Evolutionary conservation across 2,797 vertebrate species (phyloP), one percentile per base, ranked within the genome.

Genomic region (Cetoscarus ocellatus): DNA sequence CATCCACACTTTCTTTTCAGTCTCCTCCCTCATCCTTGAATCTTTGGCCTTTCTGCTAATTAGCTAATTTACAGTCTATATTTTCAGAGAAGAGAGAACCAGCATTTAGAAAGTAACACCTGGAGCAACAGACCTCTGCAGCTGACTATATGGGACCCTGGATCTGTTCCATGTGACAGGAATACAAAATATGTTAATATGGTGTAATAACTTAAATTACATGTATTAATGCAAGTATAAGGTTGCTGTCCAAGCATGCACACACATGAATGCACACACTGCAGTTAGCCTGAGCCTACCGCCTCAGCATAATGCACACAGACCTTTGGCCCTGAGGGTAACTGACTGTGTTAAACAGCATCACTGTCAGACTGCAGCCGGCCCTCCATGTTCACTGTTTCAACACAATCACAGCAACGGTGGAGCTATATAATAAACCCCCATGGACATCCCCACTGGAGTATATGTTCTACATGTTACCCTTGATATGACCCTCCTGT

Each of bases 261-360:
- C 27, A 27, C 27, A 27, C 27, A 27, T 27, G 27, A 49, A 71
- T 2, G 36, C 44, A 61, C 13, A 39, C 52, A 10, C 11, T 10
- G 15, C 70, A 60, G 44, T 55, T 12, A 38, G 69, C 58, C 17
- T 42, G 64, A 8, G 1, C 35, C 68, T 65, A 65, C 36, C 58
- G 67, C 57, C 74, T 76, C 61, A 76, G 39, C 47, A 8, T 87
- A 74, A 90, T 83, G 61, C 17, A 48, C 64, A 74, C 71, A 44
- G 86, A 88, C 83, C 77, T 81, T 75, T 59, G 53, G 55, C 42
- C 83, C 74, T 0, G 59, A 62, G 68, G 86, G 62, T 49, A 67
- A 69, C 75, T 42, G 73, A 71, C 36, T 49, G 79, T 83, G 85
- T 80, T 86, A 67, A 84, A 84, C 48, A 85, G 77, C 80, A 84